Conservation (phyloP, 2,797 vertebrate genomes). For the Phrynocephalus vlangalii region DNA sequence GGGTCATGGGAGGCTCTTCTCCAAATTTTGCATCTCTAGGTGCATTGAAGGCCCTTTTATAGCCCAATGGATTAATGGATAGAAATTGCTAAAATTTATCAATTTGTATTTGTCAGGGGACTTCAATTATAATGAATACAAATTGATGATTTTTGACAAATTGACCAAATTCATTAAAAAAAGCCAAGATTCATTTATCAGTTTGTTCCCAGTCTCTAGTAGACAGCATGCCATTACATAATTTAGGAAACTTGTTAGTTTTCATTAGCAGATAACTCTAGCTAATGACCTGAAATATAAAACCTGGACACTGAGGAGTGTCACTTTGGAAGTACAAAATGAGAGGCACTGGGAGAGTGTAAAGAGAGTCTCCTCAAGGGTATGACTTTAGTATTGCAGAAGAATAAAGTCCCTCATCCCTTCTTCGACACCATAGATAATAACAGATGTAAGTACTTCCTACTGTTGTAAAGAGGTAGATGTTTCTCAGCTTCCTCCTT, state of each 20-base stretch:
- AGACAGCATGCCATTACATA: neutral
- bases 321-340: slow-evolving; percentile 1
- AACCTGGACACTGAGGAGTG: neutral
- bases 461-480: too few species aligned
- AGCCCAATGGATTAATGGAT: too few species aligned
- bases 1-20: too few species aligned
- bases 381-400: neutral
- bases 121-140: too few species aligned
- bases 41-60: too few species aligned
- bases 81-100: too few species aligned
- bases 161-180: too few species aligned
- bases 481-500: neutral
- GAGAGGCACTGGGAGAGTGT: neutral
- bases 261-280: slow-evolving; percentile 15
- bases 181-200: too few species aligned
- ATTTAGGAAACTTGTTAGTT: slow-evolving; percentile 3
- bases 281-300: slow-evolving; percentile 9
- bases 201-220: too few species aligned
- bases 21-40: too few species aligned
- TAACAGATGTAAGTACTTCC: neutral
- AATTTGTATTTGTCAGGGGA: too few species aligned
- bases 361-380: neutral
- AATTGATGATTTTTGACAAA: too few species aligned
- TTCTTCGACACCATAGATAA: neutral
- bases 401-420: neutral